Base-by-base conservation (phyloP, 2,888 invertebrate species). In the Cancer borealis region DNA sequence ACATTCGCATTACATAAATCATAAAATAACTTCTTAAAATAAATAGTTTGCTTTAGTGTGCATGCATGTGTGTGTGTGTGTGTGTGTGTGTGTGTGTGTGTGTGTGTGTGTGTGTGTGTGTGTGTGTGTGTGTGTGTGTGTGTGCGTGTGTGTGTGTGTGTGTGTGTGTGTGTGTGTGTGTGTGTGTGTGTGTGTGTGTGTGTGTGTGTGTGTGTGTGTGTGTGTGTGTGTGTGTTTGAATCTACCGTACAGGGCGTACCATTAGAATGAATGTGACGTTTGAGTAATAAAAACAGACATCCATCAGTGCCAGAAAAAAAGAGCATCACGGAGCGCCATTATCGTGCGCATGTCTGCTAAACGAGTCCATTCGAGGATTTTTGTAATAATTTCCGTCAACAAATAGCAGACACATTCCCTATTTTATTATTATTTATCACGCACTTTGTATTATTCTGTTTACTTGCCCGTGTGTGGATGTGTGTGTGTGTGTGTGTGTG, bases 181-280 rank as follows among this genome's bases (percentile, higher is more conserved):
- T 79, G 79, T 79, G 73, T 79, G 73, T 79, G 73, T 79, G 73
- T 79, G 26, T 79, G 73, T 79, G 73, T 79, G 79, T 79, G 79
- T 79, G 79, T 79, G 79, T 79, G 79, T 79, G 79, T 79, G 79
- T 79, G 79, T 79, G 79, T 79, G 79, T 79, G 79, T 79, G 79
- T 79, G 79, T 79, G 79, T 79, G 30, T 79, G 79, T 79, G 79
- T 79, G 30, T 79, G 6, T 79, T 26, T 6, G 30, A 8, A n/a
- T 66, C 66, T n/a, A 3, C 4, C 66, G 66, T 21, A 66, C 66
- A 54, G 14, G 54, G 17, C 66, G 66, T n/a, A n/a, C 66, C 66
- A 66, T 66, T 66, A 66, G 66, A 66, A 66, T 66, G 66, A 66
- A 66, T 66, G 66, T 66, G 66, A 66, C 66, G 66, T 21, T n/a